phyloP scores from a whole-genome alignment of 2,888 invertebrate genomes.

The Eugnorisma glareosa region DNA sequence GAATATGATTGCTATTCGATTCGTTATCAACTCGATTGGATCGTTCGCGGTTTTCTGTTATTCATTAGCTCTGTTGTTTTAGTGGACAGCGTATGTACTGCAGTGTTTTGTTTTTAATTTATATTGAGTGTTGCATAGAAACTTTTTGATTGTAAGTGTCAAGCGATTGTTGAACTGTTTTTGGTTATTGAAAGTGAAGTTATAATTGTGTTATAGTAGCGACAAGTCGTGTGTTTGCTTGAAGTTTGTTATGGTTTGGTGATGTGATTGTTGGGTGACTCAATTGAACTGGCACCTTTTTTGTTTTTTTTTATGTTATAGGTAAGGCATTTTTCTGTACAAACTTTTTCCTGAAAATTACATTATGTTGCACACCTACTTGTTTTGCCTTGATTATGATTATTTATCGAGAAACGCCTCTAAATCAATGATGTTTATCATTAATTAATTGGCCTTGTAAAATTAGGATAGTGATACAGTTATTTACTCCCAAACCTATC shows the following conservation, averaged over 20 bases:
- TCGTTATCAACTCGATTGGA: conserved; percentile 57
- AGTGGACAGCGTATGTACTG: conserved; percentile 29
- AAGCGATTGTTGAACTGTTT: neutral
- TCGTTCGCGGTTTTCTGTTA: conserved; percentile 54
- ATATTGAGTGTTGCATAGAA: neutral
- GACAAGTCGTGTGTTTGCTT: neutral
- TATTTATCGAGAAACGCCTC: neutral
- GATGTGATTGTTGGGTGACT: neutral
- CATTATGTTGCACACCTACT: neutral
- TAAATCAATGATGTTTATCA: neutral
- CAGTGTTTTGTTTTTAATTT: conserved; percentile 12
- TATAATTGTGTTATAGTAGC: neutral
- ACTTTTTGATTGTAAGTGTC: neutral
- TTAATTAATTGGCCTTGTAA: conserved; percentile 2
- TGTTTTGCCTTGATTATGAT: neutral
- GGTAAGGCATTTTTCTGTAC: neutral
- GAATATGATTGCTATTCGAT: conserved; percentile 54
- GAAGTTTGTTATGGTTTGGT: conserved; percentile 14
- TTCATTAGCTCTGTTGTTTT: conserved; percentile 55
- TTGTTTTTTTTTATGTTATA: neutral
- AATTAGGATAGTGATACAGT: neutral
- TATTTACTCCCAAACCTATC: neutral
- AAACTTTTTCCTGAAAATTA: neutral
- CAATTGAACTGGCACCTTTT: neutral
- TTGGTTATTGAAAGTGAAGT: neutral